phyloP scores from a whole-genome alignment of 1,140 invertebrate species.

The Metopolophium dirhodum region DNA sequence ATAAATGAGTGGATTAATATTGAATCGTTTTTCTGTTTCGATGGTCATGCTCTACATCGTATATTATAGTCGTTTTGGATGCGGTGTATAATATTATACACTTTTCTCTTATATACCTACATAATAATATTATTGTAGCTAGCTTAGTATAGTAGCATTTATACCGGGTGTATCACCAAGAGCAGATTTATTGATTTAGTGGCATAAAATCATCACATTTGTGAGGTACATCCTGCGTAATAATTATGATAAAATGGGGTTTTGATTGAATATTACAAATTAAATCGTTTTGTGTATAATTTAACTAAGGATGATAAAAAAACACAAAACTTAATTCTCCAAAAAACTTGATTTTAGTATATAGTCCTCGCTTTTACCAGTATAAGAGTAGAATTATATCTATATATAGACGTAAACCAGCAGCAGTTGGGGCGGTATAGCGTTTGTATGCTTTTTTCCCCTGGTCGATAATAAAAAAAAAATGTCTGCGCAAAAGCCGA shows the following conservation, averaged over 20 bases:
- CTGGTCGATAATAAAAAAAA: background rate
- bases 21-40: slow-evolving; percentile 10
- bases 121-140: background rate
- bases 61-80: background rate
- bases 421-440: background rate
- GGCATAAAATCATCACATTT: background rate
- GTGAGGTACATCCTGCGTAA: background rate
- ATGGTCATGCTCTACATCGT: slow-evolving; percentile 16
- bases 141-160: background rate
- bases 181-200: background rate
- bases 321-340: background rate
- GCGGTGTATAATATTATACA: background rate
- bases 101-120: background rate
- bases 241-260: too few species aligned
- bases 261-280: too few species aligned
- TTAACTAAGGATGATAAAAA: background rate
- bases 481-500: background rate
- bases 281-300: background rate
- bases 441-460: background rate
- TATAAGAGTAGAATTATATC: too few species aligned
- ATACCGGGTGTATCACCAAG: background rate
- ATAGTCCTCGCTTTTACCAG: background rate
- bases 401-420: too few species aligned
- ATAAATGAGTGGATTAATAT: slow-evolving; percentile 22
- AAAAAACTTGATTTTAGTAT: background rate